These are phyloP conservation scores for Hanleya hanleyi DNA, from an alignment of 2,888 invertebrate genomes.

Conservation along the genomic window DNA sequence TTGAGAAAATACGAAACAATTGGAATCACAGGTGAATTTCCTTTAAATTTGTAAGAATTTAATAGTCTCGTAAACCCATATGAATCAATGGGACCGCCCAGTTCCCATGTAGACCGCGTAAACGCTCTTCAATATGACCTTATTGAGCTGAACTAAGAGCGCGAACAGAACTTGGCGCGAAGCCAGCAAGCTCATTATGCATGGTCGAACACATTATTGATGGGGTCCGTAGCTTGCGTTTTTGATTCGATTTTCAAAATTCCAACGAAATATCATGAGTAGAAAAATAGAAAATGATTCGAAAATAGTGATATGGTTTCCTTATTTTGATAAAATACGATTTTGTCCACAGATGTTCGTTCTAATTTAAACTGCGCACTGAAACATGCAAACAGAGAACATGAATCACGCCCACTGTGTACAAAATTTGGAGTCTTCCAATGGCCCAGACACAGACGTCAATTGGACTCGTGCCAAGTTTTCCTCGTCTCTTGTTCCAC, in stretches of 20 bases:
- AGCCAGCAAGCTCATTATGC: constrained; percentile 19
- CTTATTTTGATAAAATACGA: background rate
- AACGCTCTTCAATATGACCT: constrained; percentile 3
- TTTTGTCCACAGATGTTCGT: background rate
- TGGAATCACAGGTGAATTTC: no score
- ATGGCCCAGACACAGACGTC: constrained; percentile 52
- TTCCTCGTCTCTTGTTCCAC: constrained; percentile 57
- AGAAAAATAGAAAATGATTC: no score
- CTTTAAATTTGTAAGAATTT: no score
- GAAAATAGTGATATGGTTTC: no score
- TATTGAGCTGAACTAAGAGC: no score
- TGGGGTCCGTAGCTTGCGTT: background rate
- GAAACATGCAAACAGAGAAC: constrained; percentile 3
- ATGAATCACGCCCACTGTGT: background rate
- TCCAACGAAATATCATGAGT: background rate
- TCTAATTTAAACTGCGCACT: background rate
- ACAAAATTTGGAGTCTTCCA: constrained; percentile 20
- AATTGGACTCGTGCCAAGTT: constrained; percentile 59
- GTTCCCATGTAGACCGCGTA: background rate
- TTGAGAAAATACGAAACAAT: no score
- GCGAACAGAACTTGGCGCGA: constrained; percentile 15
- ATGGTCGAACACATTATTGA: background rate
- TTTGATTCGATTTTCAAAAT: background rate
- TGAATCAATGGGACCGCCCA: background rate
- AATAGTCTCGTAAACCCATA: no score